Conservation (phyloP, 2,113 vertebrate genomes). For the Petroica traversi region DNA sequence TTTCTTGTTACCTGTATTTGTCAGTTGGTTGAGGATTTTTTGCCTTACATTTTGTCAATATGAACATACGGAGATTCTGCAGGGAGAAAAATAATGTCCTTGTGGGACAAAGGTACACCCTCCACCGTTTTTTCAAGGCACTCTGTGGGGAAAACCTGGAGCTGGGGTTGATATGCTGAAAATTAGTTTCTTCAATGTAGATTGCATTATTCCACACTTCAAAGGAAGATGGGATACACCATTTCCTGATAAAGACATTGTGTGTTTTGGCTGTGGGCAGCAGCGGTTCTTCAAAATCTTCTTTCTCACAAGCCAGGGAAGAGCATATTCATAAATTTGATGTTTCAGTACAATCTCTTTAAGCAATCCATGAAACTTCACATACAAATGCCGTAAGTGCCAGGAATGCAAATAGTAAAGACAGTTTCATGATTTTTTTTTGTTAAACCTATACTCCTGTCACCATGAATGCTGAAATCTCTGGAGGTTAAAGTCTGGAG, state of each 20-base stretch:
- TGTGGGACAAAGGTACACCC: not conserved
- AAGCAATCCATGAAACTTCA: not conserved
- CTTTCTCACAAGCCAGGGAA: not conserved
- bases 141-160: not conserved
- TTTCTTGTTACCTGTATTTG: not conserved
- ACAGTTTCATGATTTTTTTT: not conserved
- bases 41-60: not conserved
- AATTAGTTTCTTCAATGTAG: not conserved
- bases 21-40: not conserved
- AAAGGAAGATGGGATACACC: not conserved
- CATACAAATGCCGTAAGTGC: not conserved
- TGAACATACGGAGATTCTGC: not conserved
- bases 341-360: not conserved
- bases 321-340: not conserved
- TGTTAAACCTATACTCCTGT: not conserved
- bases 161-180: not conserved
- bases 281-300: not conserved
- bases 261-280: not conserved
- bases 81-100: not conserved
- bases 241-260: not conserved
- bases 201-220: not conserved
- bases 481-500: not conserved
- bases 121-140: not conserved
- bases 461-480: conserved; percentile 21
- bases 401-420: conserved; percentile 11